These are phyloP conservation scores for Eleutherodactylus coqui DNA, from an alignment of 2,797 vertebrate genomes.

Conservation along the genomic window DNA sequence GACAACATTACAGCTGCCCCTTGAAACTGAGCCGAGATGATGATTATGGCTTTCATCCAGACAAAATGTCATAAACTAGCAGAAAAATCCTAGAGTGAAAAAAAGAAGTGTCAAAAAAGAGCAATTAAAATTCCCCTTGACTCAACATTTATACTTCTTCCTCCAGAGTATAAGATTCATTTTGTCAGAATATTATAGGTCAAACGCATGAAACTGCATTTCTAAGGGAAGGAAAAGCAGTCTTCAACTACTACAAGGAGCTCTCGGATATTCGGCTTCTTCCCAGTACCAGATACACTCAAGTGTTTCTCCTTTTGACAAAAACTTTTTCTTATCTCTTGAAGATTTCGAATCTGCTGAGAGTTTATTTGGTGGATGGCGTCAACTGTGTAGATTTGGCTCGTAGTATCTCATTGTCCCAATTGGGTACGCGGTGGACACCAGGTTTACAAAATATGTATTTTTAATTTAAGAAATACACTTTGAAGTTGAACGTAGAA, in stretches of 20 bases:
- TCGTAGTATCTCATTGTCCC: too few relatives aligned
- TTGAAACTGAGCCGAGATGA: not conserved
- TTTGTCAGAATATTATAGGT: slow-evolving; percentile 26
- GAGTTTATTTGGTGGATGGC: too few relatives aligned
- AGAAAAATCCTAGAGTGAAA: not conserved
- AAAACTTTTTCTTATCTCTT: not conserved
- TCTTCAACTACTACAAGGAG: not conserved
- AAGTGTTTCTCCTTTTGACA: not conserved
- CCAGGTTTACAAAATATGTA: too few relatives aligned
- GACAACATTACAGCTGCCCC: not conserved
- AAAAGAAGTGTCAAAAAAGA: slow-evolving; percentile 1
- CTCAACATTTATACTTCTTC: not conserved
- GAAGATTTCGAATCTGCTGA: not conserved
- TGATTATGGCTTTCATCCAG: slow-evolving; percentile 4
- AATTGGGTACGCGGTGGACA: too few relatives aligned
- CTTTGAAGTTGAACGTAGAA: too few relatives aligned
- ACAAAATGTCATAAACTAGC: slow-evolving; percentile 4
- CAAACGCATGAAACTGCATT: slow-evolving; percentile 9
- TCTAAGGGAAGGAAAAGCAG: not conserved
- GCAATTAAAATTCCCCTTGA: slow-evolving; percentile 37
- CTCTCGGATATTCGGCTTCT: not conserved
- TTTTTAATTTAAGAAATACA: too few relatives aligned
- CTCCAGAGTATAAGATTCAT: slow-evolving; percentile 20
- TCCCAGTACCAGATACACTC: not conserved
- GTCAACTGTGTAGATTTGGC: too few relatives aligned